Evolutionary conservation across 2,888 invertebrate species (phyloP).

Genomic region (Agrotis ipsilon): DNA sequence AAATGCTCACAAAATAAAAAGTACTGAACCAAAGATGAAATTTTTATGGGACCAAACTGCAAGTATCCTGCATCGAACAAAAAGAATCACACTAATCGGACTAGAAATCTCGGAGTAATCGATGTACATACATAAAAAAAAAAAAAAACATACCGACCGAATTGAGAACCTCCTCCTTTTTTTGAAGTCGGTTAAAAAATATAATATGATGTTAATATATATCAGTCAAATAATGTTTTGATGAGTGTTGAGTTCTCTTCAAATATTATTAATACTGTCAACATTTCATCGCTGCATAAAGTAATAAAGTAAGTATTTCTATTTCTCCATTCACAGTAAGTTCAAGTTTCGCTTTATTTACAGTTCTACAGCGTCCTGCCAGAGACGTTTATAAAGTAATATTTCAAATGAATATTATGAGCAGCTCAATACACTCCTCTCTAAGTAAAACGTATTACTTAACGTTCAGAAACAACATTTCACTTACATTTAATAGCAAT

Average conservation of each 20-base stretch:
- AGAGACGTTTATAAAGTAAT: constrained; percentile 29
- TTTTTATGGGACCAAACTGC: too few relatives aligned
- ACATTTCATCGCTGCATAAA: constrained; percentile 9
- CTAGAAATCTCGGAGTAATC: too few relatives aligned
- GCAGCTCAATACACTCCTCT: constrained; percentile 8
- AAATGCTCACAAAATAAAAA: too few relatives aligned
- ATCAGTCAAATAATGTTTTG: neutral
- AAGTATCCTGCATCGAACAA: too few relatives aligned
- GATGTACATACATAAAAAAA: too few relatives aligned
- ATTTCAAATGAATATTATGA: constrained; percentile 30
- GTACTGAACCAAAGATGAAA: too few relatives aligned
- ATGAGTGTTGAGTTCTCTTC: neutral
- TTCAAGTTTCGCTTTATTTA: constrained; percentile 26
- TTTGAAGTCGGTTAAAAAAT: too few relatives aligned
- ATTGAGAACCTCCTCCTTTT: too few relatives aligned
- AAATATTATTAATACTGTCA: neutral
- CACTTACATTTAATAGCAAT: constrained; percentile 14
- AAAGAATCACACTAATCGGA: too few relatives aligned
- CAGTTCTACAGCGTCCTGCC: constrained; percentile 4
- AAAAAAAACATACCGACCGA: too few relatives aligned
- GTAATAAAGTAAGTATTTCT: constrained; percentile 9
- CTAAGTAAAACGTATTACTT: constrained; percentile 18
- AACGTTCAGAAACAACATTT: constrained; percentile 30
- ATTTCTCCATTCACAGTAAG: constrained; percentile 17
- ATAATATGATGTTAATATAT: too few relatives aligned